phyloP scores from a whole-genome alignment of 2,888 invertebrate genomes.

The Drosophila austrosaltans region DNA sequence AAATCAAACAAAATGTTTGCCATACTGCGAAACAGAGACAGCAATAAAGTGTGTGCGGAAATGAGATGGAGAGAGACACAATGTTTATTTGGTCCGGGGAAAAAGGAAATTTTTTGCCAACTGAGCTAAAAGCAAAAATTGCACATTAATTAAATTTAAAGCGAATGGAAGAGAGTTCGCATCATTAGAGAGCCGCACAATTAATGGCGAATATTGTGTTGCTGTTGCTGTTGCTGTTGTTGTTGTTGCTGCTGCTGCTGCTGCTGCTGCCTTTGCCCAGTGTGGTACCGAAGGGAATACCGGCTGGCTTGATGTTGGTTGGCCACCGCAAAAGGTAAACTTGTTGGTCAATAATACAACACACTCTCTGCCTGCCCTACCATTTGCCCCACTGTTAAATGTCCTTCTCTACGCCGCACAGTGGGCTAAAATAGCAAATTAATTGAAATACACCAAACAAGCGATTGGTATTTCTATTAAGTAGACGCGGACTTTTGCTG shows the following conservation, averaged over 20 bases:
- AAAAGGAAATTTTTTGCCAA: conserved; percentile 45
- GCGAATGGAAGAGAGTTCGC: conserved; percentile 58
- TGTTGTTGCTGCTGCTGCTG: neutral
- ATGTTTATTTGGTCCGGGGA: conserved; percentile 9
- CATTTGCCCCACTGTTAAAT: neutral
- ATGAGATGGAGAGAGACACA: neutral
- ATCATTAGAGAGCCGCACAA: conserved; percentile 74
- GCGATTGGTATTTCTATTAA: too few species aligned
- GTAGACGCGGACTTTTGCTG: too few species aligned
- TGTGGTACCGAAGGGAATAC: neutral
- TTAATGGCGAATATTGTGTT: conserved; percentile 63
- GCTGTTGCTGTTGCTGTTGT: neutral
- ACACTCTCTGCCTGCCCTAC: conserved; percentile 6
- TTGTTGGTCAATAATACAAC: conserved; percentile 57
- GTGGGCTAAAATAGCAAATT: neutral
- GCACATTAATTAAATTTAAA: conserved; percentile 74
- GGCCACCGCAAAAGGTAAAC: conserved; percentile 66
- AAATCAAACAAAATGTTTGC: conserved; percentile 34
- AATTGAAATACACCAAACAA: too few species aligned
- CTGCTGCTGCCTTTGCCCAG: neutral
- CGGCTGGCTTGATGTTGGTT: conserved; percentile 2
- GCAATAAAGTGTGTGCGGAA: neutral
- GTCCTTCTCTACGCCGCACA: neutral
- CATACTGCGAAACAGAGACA: neutral
- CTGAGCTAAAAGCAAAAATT: conserved; percentile 67